A percentile compares a stretch with the other conserved stretches of the same genome.
Conservation (phyloP, 2,113 vertebrate genomes). For the Channa argus region DNA sequence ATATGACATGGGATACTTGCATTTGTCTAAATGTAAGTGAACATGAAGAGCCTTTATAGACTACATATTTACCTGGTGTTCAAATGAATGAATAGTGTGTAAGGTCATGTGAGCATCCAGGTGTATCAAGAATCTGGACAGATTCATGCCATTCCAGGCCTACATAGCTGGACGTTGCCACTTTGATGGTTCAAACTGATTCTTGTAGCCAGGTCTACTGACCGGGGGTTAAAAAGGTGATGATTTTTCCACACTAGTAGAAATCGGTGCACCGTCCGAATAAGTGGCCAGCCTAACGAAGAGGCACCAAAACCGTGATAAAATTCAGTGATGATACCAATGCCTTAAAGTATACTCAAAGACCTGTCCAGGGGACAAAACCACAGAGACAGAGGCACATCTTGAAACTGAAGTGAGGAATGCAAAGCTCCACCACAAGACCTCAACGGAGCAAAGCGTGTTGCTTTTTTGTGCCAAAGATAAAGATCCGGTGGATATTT, state of each 20-base stretch:
- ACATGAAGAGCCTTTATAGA: too few relatives aligned
- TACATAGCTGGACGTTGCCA: slow-evolving; percentile 20
- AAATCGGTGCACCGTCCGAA: slow-evolving; percentile 9
- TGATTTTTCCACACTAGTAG: slow-evolving; percentile 46
- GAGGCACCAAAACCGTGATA: background rate
- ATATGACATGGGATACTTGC: too few relatives aligned
- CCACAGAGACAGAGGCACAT: slow-evolving; percentile 30
- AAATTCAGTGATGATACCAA: slow-evolving; percentile 15
- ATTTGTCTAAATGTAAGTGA: too few relatives aligned
- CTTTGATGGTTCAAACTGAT: background rate
- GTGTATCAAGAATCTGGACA: slow-evolving; percentile 4
- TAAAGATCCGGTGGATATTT: slow-evolving; percentile 3
- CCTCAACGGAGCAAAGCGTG: slow-evolving; percentile 2
- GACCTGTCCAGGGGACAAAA: slow-evolving; percentile 47
- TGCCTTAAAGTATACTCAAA: background rate
- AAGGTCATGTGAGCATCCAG: background rate
- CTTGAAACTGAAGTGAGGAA: slow-evolving; percentile 42
- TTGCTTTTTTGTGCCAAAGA: slow-evolving; percentile 1
- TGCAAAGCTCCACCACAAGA: slow-evolving; percentile 35
- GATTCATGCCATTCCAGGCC: slow-evolving; percentile 1
- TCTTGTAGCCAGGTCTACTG: slow-evolving; percentile 22
- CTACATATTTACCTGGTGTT: too few relatives aligned
- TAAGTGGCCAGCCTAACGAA: background rate
- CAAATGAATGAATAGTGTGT: too few relatives aligned
- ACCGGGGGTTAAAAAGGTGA: slow-evolving; percentile 2